Base-by-base conservation (phyloP, 2,797 vertebrate genomes). In the Helarctos malayanus region DNA sequence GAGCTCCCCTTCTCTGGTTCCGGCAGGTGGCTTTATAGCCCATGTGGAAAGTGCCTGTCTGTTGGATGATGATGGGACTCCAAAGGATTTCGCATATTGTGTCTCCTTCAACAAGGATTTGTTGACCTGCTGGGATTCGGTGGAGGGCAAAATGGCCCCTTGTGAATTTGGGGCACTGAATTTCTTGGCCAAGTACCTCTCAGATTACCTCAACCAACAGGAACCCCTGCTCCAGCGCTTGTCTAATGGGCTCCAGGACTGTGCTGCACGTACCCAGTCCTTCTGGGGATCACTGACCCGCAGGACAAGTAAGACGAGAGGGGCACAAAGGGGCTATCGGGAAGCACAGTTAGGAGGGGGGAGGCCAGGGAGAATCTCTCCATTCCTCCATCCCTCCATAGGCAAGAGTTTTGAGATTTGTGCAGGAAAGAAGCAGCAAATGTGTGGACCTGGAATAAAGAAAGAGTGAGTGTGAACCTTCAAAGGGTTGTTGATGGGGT, bases 31-130 rank as follows among this genome's bases (percentile, higher is more conserved):
- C 75, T 98, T 98, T 49, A 90, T 98, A 93, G 81, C 97, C 56
- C 98, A 98, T 0, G 85, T 98, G 92, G 98, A 97, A 89, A 97
- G 78, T 38, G 49, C 41, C 8, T 98, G 98, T 65, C 3, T 98
- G 14, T 15, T 98, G 95, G 98, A 98, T 38, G 98, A 95, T 13
- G 18, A 93, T 4, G 97, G 98, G 12, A 75, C 3, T 12, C 54
- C 94, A n/a, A 63, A 95, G 32, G 96, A 94, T 32, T 98, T 98
- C 95, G 49, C 29, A 0, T 98, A 97, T 12, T 97, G 95, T 19
- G 0, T 98, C 3, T 92, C 97, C 85, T 98, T 98, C 97, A 98
- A 98, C 95, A 98, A 98, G 81, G 94, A 91, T 54, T 71, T 95
- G 69, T 71, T 98, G 90, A 79, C 97, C 81, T 98, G 98, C 94